Evolutionary conservation across 2,888 invertebrate genomes (phyloP).

Genomic region (Oscheius sp.): DNA sequence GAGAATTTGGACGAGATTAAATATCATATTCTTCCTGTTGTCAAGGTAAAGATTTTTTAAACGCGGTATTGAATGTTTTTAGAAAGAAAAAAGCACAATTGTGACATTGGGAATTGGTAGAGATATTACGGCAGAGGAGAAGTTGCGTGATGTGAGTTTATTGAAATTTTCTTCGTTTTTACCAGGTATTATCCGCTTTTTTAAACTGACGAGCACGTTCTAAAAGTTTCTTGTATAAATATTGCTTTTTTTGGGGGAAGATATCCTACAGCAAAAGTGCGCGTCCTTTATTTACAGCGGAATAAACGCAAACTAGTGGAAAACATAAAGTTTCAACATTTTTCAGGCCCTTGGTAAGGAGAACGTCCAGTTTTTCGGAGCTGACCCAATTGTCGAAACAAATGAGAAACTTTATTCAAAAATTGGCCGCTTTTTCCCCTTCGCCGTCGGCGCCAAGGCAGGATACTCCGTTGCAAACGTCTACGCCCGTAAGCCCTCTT

Average conservation of each 20-base stretch:
- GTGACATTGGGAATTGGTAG: slow-evolving; percentile 5
- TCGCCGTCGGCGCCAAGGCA: slow-evolving; percentile 24
- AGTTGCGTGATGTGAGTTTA: slow-evolving; percentile 8
- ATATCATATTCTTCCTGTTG: slow-evolving; percentile 5
- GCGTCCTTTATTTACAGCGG: no score
- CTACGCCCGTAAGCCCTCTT: no score
- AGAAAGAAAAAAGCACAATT: background rate
- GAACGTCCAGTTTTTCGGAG: slow-evolving; percentile 33
- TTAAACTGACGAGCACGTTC: no score
- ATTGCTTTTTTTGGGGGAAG: no score
- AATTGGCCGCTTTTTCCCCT: slow-evolving; percentile 27
- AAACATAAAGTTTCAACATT: background rate
- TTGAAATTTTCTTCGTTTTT: background rate
- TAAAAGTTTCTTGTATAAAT: no score
- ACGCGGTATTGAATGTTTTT: background rate
- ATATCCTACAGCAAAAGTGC: no score
- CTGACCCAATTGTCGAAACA: slow-evolving; percentile 28
- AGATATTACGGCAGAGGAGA: background rate
- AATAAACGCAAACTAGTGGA: no score
- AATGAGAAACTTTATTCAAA: slow-evolving; percentile 21
- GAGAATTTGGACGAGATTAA: slow-evolving; percentile 2
- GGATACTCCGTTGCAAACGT: slow-evolving; percentile 18
- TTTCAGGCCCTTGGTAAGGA: slow-evolving; percentile 9
- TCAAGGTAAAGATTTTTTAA: background rate
- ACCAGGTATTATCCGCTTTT: no score